Base-by-base conservation (phyloP, 1,140 invertebrate genomes). In the Myzus persicae region DNA sequence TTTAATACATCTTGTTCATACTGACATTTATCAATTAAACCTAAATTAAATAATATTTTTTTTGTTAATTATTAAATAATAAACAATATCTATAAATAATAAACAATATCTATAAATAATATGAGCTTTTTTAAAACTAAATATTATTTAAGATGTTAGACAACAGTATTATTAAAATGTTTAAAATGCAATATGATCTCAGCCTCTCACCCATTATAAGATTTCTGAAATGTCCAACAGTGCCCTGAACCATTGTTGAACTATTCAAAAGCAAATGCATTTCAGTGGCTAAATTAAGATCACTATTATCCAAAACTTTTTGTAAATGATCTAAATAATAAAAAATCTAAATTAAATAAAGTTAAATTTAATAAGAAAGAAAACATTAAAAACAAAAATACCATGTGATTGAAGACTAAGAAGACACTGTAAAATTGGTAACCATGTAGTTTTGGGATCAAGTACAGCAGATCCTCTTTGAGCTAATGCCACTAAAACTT, bases 21-120 rank as follows among this genome's bases (percentile, higher is more conserved):
- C 40, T 93, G 90, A 93, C 94, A 95, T 94, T 95, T 95, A 20
- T 94, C 94, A 94, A 94, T 94, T 44, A 95, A 93, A 81, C 94
- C 94, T 94, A 85, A 22, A 94, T 93, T 94, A 76, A 85, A 90
- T 76, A 26, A 48, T 87, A 82, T 26, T 59, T 48, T 84, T 84
- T 8, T 8, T 26, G 59, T 24, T 44, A 44, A n/a, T n/a, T 18
- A 40, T 51, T 48, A 38, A 54, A 54, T 89, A 40, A 38, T 89
- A 51, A 54, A 24, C 46, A 46, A 76, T 14, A 90, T 46, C 8
- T n/a, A 8, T 44, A 67, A 22, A 31, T 44, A 76, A 31, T 40
- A 85, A 54, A 24, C 46, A 46, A 76, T 14, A 90, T 46, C 8
- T n/a, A 8, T 44, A 67, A 22, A 31, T 44, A 76, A 31, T 40